Conservation (phyloP, 1,140 invertebrate genomes). For the Drosophila sturtevanti region DNA sequence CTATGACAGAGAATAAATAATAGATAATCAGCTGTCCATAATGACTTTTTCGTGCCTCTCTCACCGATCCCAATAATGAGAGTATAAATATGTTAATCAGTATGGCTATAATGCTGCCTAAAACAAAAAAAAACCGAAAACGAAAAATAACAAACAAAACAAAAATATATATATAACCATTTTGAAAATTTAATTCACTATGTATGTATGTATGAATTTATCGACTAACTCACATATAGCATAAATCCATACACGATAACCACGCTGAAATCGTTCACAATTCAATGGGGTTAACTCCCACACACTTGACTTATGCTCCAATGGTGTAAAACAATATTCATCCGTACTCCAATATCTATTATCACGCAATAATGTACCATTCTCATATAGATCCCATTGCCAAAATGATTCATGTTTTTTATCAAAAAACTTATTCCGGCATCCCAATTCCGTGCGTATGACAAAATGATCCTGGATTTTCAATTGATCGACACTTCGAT, state of each 20-base stretch:
- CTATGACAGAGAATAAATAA: conserved; percentile 60
- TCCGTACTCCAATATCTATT: conserved; percentile 60
- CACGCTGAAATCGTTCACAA: conserved; percentile 72
- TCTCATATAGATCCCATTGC: conserved; percentile 66
- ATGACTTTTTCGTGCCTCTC: conserved; percentile 63
- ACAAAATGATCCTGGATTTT: conserved; percentile 59
- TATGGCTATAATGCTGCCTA: conserved; percentile 72
- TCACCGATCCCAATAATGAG: conserved; percentile 55
- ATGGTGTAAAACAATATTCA: conserved; percentile 70
- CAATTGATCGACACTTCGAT: conserved; percentile 46
- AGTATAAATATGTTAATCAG: conserved; percentile 67
- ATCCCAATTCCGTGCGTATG: conserved; percentile 62
- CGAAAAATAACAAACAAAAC: too few relatives aligned
- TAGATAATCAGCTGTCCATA: conserved; percentile 74
- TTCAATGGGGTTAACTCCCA: conserved; percentile 68
- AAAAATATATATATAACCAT: neutral
- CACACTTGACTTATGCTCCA: conserved; percentile 62
- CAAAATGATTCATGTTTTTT: conserved; percentile 66
- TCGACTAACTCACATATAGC: conserved; percentile 60
- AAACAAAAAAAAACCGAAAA: neutral
- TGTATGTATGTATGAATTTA: neutral
- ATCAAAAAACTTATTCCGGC: conserved; percentile 67
- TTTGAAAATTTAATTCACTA: neutral
- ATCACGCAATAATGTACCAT: conserved; percentile 51
- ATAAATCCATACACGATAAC: conserved; percentile 76